phyloP scores from a whole-genome alignment of 2,797 vertebrate genomes.

The Ataeniobius toweri region DNA sequence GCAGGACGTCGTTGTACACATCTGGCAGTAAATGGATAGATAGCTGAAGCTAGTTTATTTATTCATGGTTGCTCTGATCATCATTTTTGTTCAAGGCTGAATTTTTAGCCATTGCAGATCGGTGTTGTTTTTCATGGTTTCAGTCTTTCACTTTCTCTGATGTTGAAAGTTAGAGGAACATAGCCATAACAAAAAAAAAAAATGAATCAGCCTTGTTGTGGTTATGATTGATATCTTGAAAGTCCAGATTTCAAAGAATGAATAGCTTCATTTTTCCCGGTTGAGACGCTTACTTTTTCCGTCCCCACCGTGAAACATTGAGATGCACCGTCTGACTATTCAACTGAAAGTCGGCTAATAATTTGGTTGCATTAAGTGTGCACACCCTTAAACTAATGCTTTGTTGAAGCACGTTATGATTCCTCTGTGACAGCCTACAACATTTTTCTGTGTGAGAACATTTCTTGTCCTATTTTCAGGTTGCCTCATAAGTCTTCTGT shows the following conservation, averaged over 20 bases:
- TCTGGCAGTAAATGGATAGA: background rate
- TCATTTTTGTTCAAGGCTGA: background rate
- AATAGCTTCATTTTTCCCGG: background rate
- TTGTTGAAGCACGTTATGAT: background rate
- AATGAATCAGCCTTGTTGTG: background rate
- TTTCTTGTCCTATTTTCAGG: background rate
- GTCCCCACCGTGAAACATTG: background rate
- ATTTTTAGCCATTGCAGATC: background rate
- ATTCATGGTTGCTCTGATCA: background rate
- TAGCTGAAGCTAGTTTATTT: background rate
- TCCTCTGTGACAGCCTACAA: background rate
- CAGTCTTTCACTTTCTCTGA: background rate
- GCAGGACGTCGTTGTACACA: background rate
- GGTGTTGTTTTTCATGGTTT: background rate
- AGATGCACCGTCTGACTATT: background rate
- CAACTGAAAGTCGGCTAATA: background rate
- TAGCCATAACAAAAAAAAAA: background rate
- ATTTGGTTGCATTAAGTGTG: background rate
- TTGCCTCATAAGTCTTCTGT: background rate
- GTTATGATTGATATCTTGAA: background rate
- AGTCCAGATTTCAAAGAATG: background rate
- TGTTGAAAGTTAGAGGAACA: background rate
- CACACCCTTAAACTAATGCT: background rate
- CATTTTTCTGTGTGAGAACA: background rate
- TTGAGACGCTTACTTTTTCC: background rate